Conservation (phyloP, 2,113 vertebrate species). For the Oncorhynchus mykiss region DNA sequence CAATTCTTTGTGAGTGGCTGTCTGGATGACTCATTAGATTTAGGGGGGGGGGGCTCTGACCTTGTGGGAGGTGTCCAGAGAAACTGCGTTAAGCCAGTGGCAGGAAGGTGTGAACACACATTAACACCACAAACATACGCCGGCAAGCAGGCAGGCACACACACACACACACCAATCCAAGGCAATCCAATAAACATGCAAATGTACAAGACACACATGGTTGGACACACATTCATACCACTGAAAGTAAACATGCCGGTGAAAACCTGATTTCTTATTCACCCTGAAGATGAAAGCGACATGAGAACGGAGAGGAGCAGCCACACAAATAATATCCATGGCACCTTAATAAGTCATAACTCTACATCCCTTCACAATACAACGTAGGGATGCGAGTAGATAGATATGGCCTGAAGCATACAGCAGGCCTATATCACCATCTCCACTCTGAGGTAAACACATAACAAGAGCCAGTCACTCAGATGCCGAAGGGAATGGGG, state of each 20-base stretch:
- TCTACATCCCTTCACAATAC: constrained; percentile 16
- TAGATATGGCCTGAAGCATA: background rate
- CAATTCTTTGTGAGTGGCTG: no score
- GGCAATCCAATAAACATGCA: background rate
- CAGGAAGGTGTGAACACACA: no score
- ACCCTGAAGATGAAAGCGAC: background rate
- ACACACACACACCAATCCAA: background rate
- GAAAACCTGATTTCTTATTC: background rate
- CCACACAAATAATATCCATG: background rate
- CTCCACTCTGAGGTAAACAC: background rate
- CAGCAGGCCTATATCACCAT: background rate
- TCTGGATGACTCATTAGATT: no score
- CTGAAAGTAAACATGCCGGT: background rate
- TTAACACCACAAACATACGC: no score
- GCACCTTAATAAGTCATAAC: constrained; percentile 47
- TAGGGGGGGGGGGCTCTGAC: background rate
- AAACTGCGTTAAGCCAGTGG: constrained; percentile 42
- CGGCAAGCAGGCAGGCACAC: background rate
- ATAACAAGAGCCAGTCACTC: background rate
- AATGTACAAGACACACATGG: constrained; percentile 21
- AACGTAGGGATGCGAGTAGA: constrained; percentile 4
- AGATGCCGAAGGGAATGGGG: background rate
- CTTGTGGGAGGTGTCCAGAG: no score
- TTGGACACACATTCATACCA: background rate
- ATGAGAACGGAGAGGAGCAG: background rate